phyloP scores from a whole-genome alignment of 2,113 vertebrate genomes.

The Falco punctatus region DNA sequence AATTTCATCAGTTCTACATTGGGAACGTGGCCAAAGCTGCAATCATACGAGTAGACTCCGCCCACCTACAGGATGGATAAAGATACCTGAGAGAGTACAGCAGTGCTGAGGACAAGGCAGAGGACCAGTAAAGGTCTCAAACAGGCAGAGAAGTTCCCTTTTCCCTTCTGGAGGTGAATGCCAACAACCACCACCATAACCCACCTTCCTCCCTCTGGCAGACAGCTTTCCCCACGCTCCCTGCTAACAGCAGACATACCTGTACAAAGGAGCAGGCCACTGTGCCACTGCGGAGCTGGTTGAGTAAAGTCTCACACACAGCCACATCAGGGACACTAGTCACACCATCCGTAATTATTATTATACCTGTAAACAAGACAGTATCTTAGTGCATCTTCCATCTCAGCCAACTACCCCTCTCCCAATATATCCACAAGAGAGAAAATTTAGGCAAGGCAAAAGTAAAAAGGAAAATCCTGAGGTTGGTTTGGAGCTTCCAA shows the following conservation, averaged over 20 bases:
- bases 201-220: background rate
- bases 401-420: background rate
- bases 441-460: background rate
- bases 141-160: background rate
- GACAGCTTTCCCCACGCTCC: background rate
- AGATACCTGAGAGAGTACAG: background rate
- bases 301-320: constrained; percentile 93
- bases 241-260: constrained; percentile 69
- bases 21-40: constrained; percentile 96
- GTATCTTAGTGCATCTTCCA: background rate
- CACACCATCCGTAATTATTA: constrained; percentile 97
- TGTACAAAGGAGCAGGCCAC: constrained; percentile 97
- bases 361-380: constrained; percentile 83
- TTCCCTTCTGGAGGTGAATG: background rate
- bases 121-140: background rate
- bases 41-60: constrained; percentile 94
- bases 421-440: background rate
- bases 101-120: background rate
- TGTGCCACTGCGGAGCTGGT: constrained; percentile 94
- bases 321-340: constrained; percentile 97
- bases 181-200: background rate
- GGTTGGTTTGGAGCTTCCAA: background rate
- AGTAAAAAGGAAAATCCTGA: background rate
- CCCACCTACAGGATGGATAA: constrained; percentile 82
- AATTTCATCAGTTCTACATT: constrained; percentile 99